These are phyloP conservation scores for Synergus umbraculus DNA, from an alignment of 2,888 invertebrate species.

Conservation along the genomic window DNA sequence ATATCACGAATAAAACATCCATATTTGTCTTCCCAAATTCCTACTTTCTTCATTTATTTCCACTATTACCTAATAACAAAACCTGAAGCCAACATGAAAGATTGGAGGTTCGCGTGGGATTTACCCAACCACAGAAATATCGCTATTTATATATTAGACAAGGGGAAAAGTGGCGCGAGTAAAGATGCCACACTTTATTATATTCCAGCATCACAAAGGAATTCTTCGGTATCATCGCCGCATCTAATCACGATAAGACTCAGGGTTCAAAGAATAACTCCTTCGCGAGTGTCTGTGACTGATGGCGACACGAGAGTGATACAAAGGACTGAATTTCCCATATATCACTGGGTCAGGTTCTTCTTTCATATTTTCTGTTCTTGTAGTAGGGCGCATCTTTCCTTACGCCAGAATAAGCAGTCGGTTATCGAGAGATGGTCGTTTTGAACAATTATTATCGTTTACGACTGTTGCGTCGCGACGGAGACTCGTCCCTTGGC, in stretches of 20 bases:
- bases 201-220: conserved; percentile 33
- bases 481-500: background rate
- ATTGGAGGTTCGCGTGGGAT: conserved; percentile 8
- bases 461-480: background rate
- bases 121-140: conserved; percentile 27
- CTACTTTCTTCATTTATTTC: background rate
- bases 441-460: background rate
- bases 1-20: background rate
- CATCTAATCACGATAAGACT: conserved; percentile 37
- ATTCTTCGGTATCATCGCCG: conserved; percentile 29
- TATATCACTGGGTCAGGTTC: conserved; percentile 21
- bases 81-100: conserved; percentile 11
- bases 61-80: conserved; percentile 12
- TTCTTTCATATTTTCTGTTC: background rate
- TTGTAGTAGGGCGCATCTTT: background rate
- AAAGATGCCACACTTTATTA: conserved; percentile 29
- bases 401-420: background rate
- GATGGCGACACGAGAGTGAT: conserved; percentile 29
- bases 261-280: conserved; percentile 16
- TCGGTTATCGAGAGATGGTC: background rate
- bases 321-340: conserved; percentile 28
- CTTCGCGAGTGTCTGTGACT: conserved; percentile 20
- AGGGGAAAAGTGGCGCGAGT: conserved; percentile 8
- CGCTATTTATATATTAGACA: conserved; percentile 6
- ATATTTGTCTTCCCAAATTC: background rate